Evolutionary conservation across 53 echinoderm and acorn worm species (phyloP).

Genomic region (Patiria pectinifera): DNA sequence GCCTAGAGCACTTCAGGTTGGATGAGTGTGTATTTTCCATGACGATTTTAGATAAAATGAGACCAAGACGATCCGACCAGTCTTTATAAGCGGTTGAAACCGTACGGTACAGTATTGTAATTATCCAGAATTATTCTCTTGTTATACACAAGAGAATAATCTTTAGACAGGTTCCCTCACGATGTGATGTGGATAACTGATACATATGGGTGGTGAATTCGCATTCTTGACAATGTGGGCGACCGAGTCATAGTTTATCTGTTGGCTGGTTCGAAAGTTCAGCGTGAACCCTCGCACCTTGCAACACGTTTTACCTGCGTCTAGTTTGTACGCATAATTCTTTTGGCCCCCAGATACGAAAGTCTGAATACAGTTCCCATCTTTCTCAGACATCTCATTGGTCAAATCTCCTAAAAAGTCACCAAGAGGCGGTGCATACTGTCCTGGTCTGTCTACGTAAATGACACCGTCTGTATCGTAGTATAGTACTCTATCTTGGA

Average conservation of each 20-base stretch:
- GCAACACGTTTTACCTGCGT: conserved; percentile 16
- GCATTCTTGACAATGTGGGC: conserved; percentile 1
- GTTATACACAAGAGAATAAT: too few relatives aligned
- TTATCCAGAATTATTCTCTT: too few relatives aligned
- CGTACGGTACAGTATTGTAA: too few relatives aligned
- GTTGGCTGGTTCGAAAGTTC: not conserved
- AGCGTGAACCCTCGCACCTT: conserved; percentile 48
- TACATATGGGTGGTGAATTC: not conserved
- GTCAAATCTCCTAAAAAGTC: conserved; percentile 55
- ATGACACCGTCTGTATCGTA: conserved; percentile 55
- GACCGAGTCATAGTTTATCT: conserved; percentile 44
- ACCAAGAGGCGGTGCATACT: conserved; percentile 12
- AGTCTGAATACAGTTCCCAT: conserved; percentile 37
- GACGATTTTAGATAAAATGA: too few relatives aligned
- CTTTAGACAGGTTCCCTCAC: too few relatives aligned
- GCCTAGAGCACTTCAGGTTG: too few relatives aligned
- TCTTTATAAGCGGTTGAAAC: too few relatives aligned
- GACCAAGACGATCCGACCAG: too few relatives aligned
- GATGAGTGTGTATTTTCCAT: too few relatives aligned
- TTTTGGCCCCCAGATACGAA: conserved; percentile 50
- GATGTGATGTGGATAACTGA: not conserved
- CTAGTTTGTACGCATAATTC: conserved; percentile 48
- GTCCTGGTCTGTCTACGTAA: not conserved
- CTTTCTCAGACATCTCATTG: conserved; percentile 39
- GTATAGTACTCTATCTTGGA: not conserved